Base-by-base conservation (phyloP, 2,113 vertebrate species). In the Acanthochromis polyacanthus region DNA sequence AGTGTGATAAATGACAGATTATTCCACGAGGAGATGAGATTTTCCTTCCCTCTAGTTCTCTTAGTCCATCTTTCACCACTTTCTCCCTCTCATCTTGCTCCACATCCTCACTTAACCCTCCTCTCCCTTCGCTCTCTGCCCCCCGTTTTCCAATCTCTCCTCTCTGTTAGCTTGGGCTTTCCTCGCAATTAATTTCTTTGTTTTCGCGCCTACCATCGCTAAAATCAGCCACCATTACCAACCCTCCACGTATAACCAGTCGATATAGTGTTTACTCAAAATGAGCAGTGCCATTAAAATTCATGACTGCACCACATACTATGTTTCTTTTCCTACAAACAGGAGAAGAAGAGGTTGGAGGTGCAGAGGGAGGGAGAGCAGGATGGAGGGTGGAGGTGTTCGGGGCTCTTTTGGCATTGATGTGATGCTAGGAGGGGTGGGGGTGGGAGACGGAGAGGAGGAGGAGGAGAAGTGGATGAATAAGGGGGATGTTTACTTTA, bases 1-100 rank as follows among this genome's bases (percentile, higher is more conserved):
- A 90, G 71, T 85, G 89, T 94, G 93, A 95, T 93, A 88, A 94
- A 95, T 93, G 92, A 89, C 85, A 88, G 86, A 94, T 94, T 94
- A 90, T 94, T 94, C 91, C 82, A 87, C 45, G 71, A 82, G 86
- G 90, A 93, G 92, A 94, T 94, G 86, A 93, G 90, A 93, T 93
- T 94, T 86, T 88, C 87, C 78, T 84, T 90, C 71, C 56, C 52
- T 71, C 68, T 83, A 66, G 72, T 77, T 87, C 79, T 76, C 70
- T 69, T 32, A 19, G 53, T 75, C 75, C 77, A 70, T 85, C 85
- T 78, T 64, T 87, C 80, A 67, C 63, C 45, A 63, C 58, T 71
- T 81, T 48, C 45, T 69, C 79, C 57, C 58, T 40, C 74, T 57
- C 62, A 63, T 56, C 14, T 67, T 45, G 61, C 61, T 81, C 83